Evolutionary conservation across 2,888 invertebrate genomes (phyloP).

Genomic region (Monochamus alternatus): DNA sequence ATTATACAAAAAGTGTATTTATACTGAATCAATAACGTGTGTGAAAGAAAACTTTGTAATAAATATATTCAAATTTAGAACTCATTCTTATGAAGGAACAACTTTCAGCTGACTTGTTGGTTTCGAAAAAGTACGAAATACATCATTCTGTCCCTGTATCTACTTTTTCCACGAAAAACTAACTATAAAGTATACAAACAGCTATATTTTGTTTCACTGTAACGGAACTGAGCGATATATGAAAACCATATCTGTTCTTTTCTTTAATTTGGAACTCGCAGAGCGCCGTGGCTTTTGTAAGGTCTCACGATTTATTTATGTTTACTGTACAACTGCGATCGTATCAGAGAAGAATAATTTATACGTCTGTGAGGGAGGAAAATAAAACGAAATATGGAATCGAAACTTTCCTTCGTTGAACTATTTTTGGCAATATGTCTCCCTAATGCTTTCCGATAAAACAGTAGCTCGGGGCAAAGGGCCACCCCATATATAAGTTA

Average conservation of each 20-base stretch:
- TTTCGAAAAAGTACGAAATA: too few species aligned
- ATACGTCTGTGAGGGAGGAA: conserved; percentile 23
- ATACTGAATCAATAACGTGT: too few species aligned
- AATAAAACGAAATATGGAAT: conserved; percentile 35
- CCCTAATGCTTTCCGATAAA: conserved; percentile 47
- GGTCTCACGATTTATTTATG: conserved; percentile 40
- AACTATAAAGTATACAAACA: not conserved
- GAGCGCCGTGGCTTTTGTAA: conserved; percentile 22
- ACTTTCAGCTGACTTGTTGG: too few species aligned
- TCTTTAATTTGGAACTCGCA: conserved; percentile 44
- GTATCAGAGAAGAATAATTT: conserved; percentile 37
- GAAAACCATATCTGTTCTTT: conserved; percentile 44
- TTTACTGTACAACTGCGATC: conserved; percentile 23
- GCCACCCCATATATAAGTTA: conserved; percentile 36
- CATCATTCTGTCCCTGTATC: too few species aligned
- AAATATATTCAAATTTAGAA: too few species aligned
- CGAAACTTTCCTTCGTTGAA: conserved; percentile 39
- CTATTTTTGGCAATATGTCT: conserved; percentile 49
- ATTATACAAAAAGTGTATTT: too few species aligned
- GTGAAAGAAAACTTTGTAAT: too few species aligned
- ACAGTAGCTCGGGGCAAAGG: conserved; percentile 39
- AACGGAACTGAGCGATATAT: conserved; percentile 35
- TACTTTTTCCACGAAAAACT: not conserved
- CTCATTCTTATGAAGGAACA: too few species aligned
- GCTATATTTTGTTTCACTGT: not conserved